Conservation (phyloP, 2,797 vertebrate species). For the Notolabrus celidotus region DNA sequence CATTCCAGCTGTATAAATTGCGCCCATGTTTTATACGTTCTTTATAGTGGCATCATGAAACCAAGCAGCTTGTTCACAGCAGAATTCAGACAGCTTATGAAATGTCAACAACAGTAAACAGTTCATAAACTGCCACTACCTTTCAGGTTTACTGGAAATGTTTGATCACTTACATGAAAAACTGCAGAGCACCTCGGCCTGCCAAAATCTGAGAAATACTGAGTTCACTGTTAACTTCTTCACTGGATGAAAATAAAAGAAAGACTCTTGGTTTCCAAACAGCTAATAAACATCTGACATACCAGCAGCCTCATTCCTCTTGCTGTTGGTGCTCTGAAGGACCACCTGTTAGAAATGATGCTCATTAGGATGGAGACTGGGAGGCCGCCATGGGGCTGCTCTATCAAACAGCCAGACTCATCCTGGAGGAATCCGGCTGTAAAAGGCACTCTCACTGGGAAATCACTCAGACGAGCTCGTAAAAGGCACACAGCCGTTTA, state of each 20-base stretch:
- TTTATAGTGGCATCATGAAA: slow-evolving; percentile 41
- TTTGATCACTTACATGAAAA: slow-evolving; percentile 20
- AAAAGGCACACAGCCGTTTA: slow-evolving; percentile 53
- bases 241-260: slow-evolving; percentile 4
- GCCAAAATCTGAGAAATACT: slow-evolving; percentile 25
- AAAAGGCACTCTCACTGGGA: slow-evolving; percentile 75
- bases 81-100: slow-evolving; percentile 23
- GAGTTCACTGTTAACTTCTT: slow-evolving; percentile 32
- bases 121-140: slow-evolving; percentile 16
- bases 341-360: slow-evolving; percentile 74
- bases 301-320: slow-evolving; percentile 34
- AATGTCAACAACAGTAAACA: slow-evolving; percentile 28
- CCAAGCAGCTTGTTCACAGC: slow-evolving; percentile 36
- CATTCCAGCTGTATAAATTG: slow-evolving; percentile 46
- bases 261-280: slow-evolving; percentile 4
- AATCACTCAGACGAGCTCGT: slow-evolving; percentile 71
- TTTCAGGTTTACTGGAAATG: slow-evolving; percentile 22
- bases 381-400: slow-evolving; percentile 66
- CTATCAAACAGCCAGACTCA: slow-evolving; percentile 73
- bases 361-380: slow-evolving; percentile 68
- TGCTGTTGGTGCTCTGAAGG: slow-evolving; percentile 37
- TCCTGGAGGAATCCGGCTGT: slow-evolving; percentile 78
- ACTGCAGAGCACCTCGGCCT: slow-evolving; percentile 6
- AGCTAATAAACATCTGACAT: slow-evolving; percentile 5
- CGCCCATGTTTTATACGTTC: slow-evolving; percentile 42